Base-by-base conservation (phyloP, 23 tunicate genomes). In the Ciona savignyi region DNA sequence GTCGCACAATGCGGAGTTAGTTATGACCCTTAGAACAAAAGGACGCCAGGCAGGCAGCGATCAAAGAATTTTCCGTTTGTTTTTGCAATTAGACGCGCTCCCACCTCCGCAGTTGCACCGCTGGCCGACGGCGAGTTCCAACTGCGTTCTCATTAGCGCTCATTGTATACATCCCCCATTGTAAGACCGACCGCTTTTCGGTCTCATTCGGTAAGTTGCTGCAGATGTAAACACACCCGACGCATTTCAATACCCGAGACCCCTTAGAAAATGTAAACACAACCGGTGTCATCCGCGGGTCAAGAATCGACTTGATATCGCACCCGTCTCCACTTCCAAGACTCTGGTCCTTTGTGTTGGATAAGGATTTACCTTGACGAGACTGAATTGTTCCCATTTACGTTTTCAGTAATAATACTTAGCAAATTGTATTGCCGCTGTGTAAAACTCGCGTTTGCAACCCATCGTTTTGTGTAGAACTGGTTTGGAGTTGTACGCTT, bases 41-140 rank as follows among this genome's bases (percentile, higher is more conserved):
- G 56, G 15, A 42, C 56, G 56, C 56, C 56, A 42, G 9, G 56
- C 56, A 42, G 56, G 56, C 56, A 42, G 56, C 56, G 56, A 42
- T 42, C 56, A 42, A 42, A 42, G 56, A 42, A 42, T 42, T 42
- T 42, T 42, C 56, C 56, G 56, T 42, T 42, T 42, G 56, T 42
- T 42, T 42, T 42, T 15, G 56, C 56, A 42, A 42, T 42, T 42
- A 42, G 56, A 6, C 56, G 56, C 56, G 56, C 11, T 42, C 56
- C 56, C 56, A 42, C 56, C 56, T 42, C 15, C 56, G 15, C 11
- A 9, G 15, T 15, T 6, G 56, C 9, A 15, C 56, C 11, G 56
- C 56, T 42, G 56, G 56, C 56, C 56, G 11, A 42, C 9, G 56
- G 56, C 56, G 56, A 42, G 56, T 6, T 42, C 56, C 56, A 42